phyloP scores from a whole-genome alignment of 2,113 vertebrate genomes.

The Pardalotus punctatus region DNA sequence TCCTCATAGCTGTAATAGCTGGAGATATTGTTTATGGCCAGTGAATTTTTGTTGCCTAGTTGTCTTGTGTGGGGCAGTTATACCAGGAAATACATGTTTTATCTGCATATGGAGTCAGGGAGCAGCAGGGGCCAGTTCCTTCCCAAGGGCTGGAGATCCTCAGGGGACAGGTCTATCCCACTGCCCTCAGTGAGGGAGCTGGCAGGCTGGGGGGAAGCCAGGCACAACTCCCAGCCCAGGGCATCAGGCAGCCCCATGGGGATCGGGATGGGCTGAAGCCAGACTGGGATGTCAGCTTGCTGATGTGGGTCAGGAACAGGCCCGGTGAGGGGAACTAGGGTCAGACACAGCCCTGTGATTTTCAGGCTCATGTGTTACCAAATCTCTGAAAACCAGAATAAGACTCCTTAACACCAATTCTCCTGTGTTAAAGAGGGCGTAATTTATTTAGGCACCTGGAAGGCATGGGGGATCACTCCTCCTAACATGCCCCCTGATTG shows the following conservation, averaged over 20 bases:
- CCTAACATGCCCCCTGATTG: not conserved
- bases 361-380: not conserved
- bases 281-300: not conserved
- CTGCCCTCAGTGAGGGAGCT: not conserved
- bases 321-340: not conserved
- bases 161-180: fast-evolving
- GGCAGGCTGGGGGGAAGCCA: not conserved
- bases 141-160: not conserved
- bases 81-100: not conserved
- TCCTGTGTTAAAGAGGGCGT: not conserved
- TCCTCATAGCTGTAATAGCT: not conserved
- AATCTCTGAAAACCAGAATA: not conserved
- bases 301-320: not conserved
- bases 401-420: not conserved
- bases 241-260: fast-evolving
- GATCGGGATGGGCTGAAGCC: not conserved
- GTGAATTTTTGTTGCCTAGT: not conserved
- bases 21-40: not conserved
- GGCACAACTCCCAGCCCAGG: not conserved
- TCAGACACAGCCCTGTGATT: not conserved
- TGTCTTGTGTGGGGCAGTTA: not conserved
- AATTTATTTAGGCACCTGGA: not conserved
- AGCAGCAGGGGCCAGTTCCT: not conserved
- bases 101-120: fast-evolving
- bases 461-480: not conserved